Base-by-base conservation (phyloP, 2,888 invertebrate genomes). In the Hyppa rectilinea region DNA sequence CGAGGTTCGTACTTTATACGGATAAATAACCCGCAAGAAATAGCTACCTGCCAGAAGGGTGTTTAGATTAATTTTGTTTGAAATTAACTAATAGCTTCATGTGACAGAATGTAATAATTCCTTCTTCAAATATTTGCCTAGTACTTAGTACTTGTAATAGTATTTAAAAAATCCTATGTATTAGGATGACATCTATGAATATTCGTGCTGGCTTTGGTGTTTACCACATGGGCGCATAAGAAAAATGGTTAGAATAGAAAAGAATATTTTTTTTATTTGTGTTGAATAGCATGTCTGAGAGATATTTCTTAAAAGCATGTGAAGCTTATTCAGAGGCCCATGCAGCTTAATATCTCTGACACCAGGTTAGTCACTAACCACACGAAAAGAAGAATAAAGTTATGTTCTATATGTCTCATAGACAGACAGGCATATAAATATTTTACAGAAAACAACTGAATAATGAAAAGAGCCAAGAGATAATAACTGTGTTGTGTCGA, bases 31-130 rank as follows among this genome's bases (percentile, higher is more conserved):
- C 50, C 23, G n/a, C 43, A 10, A 63, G 59, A 23, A 23, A 52
- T 36, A 50, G 73, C 60, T 61, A 70, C 47, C 31, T 66, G 71
- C 49, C 50, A 43, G 29, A 14, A 5, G 14, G 31, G 9, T 23
- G 29, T 20, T 23, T 56, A 64, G 43, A 78, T 78, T 68, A 73
- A 78, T 78, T n/a, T 52, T 36, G 12, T 5, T 56, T 43, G 36
- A 56, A 72, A 63, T 53, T 52, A 56, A 61, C 43, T 9, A 60
- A 78, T 63, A 40, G 40, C 29, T 31, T 14, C 55, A n/a, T 36
- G 31, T 1, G 63, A 63, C 62, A 60, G 66, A 60, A 14, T 40
- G n/a, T 67, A 75, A 70, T 76, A 38, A 55, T 53, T 71, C 43
- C 47, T 53, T 56, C 31, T 45, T 50, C 55, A 74, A 75, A 61